Evolutionary conservation across 2,113 vertebrate genomes (phyloP).

Genomic region (Toxotes jaculatrix): DNA sequence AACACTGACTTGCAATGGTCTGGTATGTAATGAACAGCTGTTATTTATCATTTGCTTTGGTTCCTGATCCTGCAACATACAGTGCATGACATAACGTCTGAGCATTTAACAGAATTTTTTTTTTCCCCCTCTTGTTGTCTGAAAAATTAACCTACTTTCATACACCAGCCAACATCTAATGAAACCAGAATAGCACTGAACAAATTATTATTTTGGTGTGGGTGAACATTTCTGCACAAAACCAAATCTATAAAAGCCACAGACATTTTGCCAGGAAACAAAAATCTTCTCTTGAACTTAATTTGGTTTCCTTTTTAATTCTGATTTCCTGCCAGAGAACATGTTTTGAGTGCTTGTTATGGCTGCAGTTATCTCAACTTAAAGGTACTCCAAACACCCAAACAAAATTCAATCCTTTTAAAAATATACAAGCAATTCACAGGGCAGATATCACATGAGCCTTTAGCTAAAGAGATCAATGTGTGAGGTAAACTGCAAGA

Average conservation of each 20-base stretch:
- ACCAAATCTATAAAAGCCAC: not conserved
- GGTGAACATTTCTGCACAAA: not conserved
- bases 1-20: too few relatives aligned
- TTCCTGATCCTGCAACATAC: too few relatives aligned
- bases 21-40: too few relatives aligned
- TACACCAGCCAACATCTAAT: not conserved
- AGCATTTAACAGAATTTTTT: too few relatives aligned
- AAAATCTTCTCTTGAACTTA: not conserved
- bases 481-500: not conserved
- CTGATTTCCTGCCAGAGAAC: slow-evolving; percentile 21
- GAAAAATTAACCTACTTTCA: not conserved
- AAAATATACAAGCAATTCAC: too few relatives aligned
- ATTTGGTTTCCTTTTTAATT: slow-evolving; percentile 21
- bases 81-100: too few relatives aligned
- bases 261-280: slow-evolving; percentile 35
- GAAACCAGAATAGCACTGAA: not conserved
- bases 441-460: not conserved
- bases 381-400: too few relatives aligned
- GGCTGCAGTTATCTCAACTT: not conserved
- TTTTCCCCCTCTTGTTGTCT: not conserved
- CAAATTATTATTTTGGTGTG: not conserved
- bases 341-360: not conserved
- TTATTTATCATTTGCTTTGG: too few relatives aligned
- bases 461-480: not conserved
- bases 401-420: too few relatives aligned